Conservation (phyloP, 2,113 vertebrate species). For the Meleagris gallopavo region DNA sequence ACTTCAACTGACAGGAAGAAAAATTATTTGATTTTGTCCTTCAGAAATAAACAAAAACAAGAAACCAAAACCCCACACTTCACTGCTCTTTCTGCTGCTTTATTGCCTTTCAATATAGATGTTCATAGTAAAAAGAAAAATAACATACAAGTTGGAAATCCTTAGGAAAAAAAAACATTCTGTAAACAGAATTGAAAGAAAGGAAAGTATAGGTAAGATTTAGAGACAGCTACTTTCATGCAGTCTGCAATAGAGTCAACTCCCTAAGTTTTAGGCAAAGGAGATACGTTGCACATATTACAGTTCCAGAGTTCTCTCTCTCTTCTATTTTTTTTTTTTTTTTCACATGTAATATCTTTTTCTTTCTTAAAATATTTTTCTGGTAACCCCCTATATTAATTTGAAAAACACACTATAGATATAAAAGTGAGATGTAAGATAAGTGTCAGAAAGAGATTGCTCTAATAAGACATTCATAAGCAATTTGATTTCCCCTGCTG, state of each 20-base stretch:
- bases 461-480: slow-evolving; percentile 32
- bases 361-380: slow-evolving; percentile 45
- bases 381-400: neutral
- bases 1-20: accelerated
- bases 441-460: slow-evolving; percentile 36
- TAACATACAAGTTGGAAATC: neutral
- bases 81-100: neutral
- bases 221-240: neutral
- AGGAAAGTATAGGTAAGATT: neutral
- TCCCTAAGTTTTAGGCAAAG: neutral
- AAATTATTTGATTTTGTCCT: neutral
- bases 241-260: neutral
- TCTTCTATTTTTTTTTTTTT: neutral
- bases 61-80: too few relatives aligned
- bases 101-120: neutral
- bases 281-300: neutral
- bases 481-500: slow-evolving; percentile 63
- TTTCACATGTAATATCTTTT: neutral
- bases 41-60: neutral
- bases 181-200: neutral
- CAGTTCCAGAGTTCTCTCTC: neutral
- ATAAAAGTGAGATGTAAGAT: slow-evolving; percentile 41
- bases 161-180: neutral
- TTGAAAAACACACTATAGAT: neutral
- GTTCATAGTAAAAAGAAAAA: neutral